Percentiles rank a stretch among this genome's conserved stretches.
Evolutionary conservation across 1,140 invertebrate genomes (phyloP).

Genomic region (Hyphantria cunea): DNA sequence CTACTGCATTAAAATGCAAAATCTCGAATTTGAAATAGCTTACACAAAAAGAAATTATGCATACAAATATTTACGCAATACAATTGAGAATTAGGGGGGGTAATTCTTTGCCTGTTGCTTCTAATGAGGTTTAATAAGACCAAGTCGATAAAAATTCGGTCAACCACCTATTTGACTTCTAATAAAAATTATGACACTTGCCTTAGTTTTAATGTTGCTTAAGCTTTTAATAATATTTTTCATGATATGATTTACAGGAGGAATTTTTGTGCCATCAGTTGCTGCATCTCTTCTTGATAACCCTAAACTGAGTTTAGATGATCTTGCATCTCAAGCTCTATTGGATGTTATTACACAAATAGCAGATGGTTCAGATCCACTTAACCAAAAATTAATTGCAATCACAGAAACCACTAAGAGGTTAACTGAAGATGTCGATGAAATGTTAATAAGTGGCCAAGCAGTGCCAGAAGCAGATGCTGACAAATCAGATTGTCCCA

Average conservation of each 20-base stretch:
- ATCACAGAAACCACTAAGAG: slow-evolving; percentile 76
- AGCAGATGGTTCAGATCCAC: slow-evolving; percentile 83
- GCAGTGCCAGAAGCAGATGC: slow-evolving; percentile 54
- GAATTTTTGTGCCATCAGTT: slow-evolving; percentile 85
- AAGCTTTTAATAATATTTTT: too few relatives aligned
- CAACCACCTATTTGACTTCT: too few relatives aligned
- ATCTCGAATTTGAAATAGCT: too few relatives aligned
- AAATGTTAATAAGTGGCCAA: slow-evolving; percentile 58
- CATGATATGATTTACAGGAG: slow-evolving; percentile 49
- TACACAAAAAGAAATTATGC: too few relatives aligned
- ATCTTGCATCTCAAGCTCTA: slow-evolving; percentile 84
- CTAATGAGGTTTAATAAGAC: too few relatives aligned
- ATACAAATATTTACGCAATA: too few relatives aligned
- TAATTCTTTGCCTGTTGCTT: too few relatives aligned
- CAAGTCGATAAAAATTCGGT: too few relatives aligned
- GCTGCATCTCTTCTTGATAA: slow-evolving; percentile 79
- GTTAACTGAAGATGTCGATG: slow-evolving; percentile 67
- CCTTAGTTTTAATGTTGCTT: too few relatives aligned
- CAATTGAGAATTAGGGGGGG: too few relatives aligned
- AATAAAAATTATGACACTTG: too few relatives aligned
- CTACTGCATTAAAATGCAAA: too few relatives aligned
- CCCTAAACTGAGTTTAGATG: slow-evolving; percentile 76
- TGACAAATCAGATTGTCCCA: slow-evolving; percentile 62
- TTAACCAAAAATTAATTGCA: slow-evolving; percentile 81
- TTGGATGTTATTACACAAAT: slow-evolving; percentile 87